Conservation (phyloP, 2,113 vertebrate species). For the Marcusenius ussheri region DNA sequence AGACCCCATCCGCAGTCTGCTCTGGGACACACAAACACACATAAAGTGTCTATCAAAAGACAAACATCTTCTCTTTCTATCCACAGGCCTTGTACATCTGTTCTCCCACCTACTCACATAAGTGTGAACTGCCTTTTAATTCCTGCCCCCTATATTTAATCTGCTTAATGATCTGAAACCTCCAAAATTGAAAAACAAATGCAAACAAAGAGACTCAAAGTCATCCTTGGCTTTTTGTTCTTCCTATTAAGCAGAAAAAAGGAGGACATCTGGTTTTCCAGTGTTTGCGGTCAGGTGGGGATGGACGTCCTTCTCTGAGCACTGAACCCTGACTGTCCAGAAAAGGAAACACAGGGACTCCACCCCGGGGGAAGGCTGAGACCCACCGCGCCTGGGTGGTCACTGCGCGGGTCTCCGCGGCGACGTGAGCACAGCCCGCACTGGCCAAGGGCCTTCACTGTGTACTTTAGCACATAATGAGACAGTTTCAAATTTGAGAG, state of each 20-base stretch:
- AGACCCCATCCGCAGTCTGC: background rate
- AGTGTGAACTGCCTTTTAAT: background rate
- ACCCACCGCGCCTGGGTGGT: background rate
- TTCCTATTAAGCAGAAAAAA: background rate
- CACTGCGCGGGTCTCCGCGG: background rate
- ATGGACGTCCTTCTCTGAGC: background rate
- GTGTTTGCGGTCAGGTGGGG: background rate
- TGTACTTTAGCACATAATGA: background rate
- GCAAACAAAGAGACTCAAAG: background rate
- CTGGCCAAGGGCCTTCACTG: background rate
- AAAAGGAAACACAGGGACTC: background rate
- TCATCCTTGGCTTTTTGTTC: background rate
- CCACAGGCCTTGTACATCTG: background rate
- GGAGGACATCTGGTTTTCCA: background rate
- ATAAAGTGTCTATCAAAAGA: background rate
- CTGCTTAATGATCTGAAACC: background rate
- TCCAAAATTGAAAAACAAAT: background rate
- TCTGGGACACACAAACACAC: background rate
- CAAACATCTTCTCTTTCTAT: background rate
- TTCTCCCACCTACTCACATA: background rate
- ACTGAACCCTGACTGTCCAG: background rate
- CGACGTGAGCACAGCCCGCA: background rate
- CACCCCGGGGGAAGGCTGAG: background rate
- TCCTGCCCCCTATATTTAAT: background rate
- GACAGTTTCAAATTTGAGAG: constrained; percentile 7